Base-by-base conservation (phyloP, 1,140 invertebrate genomes). In the Maniola jurtina region DNA sequence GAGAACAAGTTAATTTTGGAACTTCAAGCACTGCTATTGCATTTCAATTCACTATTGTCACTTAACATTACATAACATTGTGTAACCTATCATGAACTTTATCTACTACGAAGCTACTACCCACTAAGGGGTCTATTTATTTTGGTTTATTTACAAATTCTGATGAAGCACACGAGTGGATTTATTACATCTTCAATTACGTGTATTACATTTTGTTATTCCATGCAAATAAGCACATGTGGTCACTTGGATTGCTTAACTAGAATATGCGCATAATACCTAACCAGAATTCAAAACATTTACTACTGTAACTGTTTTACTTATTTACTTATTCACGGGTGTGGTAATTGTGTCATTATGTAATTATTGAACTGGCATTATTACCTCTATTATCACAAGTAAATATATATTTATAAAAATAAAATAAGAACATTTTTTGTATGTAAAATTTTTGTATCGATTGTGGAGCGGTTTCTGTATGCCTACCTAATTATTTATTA, bases 261-360 rank as follows among this genome's bases (percentile, higher is more conserved):
- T 45, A 45, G 42, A 45, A 45, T 45, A 45, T 45, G 42, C 42
- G 13, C 42, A 45, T 45, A 45, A 45, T 45, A 13, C 42, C 13
- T 45, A 45, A 45, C 42, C 42, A 45, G 42, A 45, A 11, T 45
- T 45, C 13, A 45, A 1, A 45, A 45, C 42, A 45, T 13, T 45
- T 45, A 11, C 42, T 13, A 45, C 42, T 45, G 42, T n/a, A 45
- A 45, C 42, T 45, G 42, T 45, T 45, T 45, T 11, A 11, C 9
- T 45, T 45, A 45, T 45, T 45, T 45, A 45, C 5, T 45, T 11
- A 45, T 45, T 11, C 42, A 11, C 5, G 13, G 5, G 42, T 13
- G 48, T 52, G 14, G 48, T 25, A 16, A 10, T 52, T 52, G 48
- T 16, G 48, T 52, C 14, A 52, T 52, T 25, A 15, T 52, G 14